These are phyloP conservation scores for Stenodera caucasica DNA, from an alignment of 2,888 invertebrate species.

Conservation along the genomic window DNA sequence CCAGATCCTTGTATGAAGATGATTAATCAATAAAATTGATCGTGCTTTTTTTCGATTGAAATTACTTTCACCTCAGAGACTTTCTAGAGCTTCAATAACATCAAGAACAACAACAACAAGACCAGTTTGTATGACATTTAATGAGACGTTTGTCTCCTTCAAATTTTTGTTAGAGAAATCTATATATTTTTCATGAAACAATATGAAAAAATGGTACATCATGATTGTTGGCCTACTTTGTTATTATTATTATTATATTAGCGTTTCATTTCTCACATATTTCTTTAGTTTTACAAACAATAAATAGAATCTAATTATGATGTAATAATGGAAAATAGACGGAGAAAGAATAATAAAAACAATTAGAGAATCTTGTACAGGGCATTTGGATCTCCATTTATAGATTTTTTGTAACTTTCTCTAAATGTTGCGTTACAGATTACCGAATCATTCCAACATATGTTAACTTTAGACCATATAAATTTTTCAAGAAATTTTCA, in stretches of 20 bases:
- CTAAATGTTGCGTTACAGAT: neutral
- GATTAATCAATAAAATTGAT: neutral
- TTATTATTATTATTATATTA: neutral
- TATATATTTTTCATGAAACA: neutral
- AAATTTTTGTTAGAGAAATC: neutral
- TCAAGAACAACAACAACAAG: neutral
- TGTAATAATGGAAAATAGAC: neutral
- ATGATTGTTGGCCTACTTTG: neutral
- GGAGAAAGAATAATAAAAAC: neutral
- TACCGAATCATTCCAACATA: neutral
- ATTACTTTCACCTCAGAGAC: neutral
- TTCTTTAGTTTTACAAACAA: neutral
- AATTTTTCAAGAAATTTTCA: too few relatives aligned
- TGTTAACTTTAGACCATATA: neutral
- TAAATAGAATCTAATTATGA: neutral
- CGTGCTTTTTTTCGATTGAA: neutral
- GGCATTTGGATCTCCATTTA: neutral
- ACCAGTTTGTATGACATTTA: neutral
- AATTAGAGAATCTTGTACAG: neutral
- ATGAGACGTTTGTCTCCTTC: neutral
- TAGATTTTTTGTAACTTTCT: neutral
- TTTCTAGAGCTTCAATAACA: conserved; percentile 4
- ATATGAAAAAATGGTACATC: neutral
- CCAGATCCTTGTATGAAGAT: neutral
- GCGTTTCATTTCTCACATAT: neutral